Conservation (phyloP, 1,140 invertebrate species). For the Bicyclus anynana region DNA sequence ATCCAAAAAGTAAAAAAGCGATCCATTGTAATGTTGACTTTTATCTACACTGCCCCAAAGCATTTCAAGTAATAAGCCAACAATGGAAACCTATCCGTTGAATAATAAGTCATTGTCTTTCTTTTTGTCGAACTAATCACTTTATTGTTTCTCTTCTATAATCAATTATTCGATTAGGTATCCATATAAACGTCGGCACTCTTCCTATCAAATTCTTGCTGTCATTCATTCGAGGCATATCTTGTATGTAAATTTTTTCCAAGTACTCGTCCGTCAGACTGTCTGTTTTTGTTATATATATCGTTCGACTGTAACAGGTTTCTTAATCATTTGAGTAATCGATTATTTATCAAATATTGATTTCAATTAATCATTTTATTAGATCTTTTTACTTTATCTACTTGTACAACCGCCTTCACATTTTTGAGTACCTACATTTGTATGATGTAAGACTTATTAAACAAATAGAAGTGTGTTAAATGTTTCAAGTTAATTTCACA, state of each 20-base stretch:
- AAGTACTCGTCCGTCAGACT: neutral
- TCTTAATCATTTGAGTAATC: conserved; percentile 1
- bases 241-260: conserved; percentile 31
- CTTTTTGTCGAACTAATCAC: conserved; percentile 71
- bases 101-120: conserved; percentile 73
- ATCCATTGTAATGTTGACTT: neutral
- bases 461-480: no score
- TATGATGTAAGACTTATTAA: neutral
- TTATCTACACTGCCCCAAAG: conserved; percentile 14
- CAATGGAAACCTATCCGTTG: conserved; percentile 58
- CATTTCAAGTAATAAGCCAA: conserved; percentile 37
- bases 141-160: conserved; percentile 70
- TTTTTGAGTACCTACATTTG: neutral
- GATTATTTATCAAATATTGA: conserved; percentile 1
- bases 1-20: neutral
- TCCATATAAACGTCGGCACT: conserved; percentile 57
- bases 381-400: neutral
- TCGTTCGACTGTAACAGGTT: neutral
- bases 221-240: conserved; percentile 52
- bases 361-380: conserved; percentile 1
- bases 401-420: neutral
- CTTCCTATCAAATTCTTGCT: conserved; percentile 48
- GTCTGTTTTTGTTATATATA: conserved; percentile 6
- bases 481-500: no score
- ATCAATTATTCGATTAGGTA: conserved; percentile 73